Evolutionary conservation across 2,888 invertebrate genomes (phyloP), one percentile per base, ranked within the genome.

Genomic region (Caenorhabditis plicata): DNA sequence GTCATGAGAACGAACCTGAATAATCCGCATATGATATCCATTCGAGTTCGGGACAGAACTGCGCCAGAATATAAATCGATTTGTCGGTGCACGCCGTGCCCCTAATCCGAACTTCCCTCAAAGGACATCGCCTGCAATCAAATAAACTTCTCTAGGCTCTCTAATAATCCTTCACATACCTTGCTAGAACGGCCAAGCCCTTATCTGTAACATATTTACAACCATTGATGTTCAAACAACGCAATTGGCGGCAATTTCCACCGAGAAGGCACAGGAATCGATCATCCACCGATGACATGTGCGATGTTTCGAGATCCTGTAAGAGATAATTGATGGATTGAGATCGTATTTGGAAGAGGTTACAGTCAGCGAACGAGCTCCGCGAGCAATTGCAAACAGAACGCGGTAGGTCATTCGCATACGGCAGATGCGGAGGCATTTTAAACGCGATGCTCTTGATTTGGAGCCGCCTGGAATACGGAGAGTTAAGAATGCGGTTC

Each of bases 1-100:
- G n/a, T n/a, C n/a, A n/a, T n/a, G n/a, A n/a, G n/a, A n/a, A n/a
- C n/a, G n/a, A n/a, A n/a, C n/a, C n/a, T n/a, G 69, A 66, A 52
- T 73, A 80, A 53, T 80, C 80, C 11, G 77, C 73, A 42, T 80
- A 68, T 3, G 68, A 72, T 38, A 80, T 75, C 76, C 80, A 78
- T 58, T 80, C 80, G 35, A 80, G 50, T 15, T 73, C 63, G 9
- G 78, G 75, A 52, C 80, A 80, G 55, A 70, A 78, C 60, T 77
- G 74, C 4, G 79, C 77, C 44, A 80, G 54, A 0, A 56, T 56
- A 57, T 80, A 78, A 36, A 80, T 51, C 25, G 71, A 74, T 48
- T 74, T 72, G 66, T 80, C 80, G 8, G 77, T 80, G 51, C 76
- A 78, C 1, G 68, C 69, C 8, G 80, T 80, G 8, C 74, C 80